Evolutionary conservation across 2,113 vertebrate species (phyloP).

Genomic region (Regulus satrapa): DNA sequence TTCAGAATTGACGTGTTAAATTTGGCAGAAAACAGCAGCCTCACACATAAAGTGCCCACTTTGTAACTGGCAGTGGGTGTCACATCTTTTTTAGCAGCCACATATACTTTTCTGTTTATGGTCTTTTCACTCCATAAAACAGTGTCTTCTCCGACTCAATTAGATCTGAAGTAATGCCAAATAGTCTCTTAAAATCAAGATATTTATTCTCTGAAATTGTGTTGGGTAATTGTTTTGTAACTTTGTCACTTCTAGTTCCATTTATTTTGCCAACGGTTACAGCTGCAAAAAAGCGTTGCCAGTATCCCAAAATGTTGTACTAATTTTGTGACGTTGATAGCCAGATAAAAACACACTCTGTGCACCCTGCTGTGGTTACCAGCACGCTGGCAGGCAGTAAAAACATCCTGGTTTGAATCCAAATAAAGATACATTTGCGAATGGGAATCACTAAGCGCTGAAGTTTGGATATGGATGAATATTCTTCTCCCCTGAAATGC

Average conservation of each 20-base stretch:
- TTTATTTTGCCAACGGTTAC: not conserved
- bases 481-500: not conserved
- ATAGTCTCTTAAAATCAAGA: constrained; percentile 2
- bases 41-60: constrained; percentile 18
- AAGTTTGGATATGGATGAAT: not conserved
- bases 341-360: not conserved
- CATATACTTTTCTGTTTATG: not conserved
- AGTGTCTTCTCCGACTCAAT: not conserved
- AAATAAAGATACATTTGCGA: not conserved
- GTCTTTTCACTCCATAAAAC: not conserved
- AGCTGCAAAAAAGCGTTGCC: not conserved
- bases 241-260: not conserved
- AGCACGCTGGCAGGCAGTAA: not conserved
- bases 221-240: not conserved
- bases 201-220: not conserved
- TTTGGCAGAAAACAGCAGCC: constrained; percentile 16
- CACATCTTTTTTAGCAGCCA: not conserved
- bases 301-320: not conserved
- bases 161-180: not conserved
- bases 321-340: not conserved
- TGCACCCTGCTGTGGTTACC: not conserved
- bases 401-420: not conserved
- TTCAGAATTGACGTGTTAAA: not conserved
- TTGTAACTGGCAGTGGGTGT: not conserved
- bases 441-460: not conserved